Percentiles rank a stretch among this genome's conserved stretches.
Conservation (phyloP, 2,888 invertebrate genomes). For the Muschampia plurimacula region DNA sequence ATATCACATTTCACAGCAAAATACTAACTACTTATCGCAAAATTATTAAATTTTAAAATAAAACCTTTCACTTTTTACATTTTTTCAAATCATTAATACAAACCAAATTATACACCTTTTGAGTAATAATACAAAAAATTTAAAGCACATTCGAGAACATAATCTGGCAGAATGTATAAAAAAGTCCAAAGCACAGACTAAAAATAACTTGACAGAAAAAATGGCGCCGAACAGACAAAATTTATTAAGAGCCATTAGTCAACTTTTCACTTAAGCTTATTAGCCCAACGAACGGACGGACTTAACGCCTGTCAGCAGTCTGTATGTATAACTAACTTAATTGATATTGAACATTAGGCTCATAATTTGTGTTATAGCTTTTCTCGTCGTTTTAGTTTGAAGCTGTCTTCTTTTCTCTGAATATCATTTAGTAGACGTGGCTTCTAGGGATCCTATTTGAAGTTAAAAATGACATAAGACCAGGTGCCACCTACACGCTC, state of each 20-base stretch:
- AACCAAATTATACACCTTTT: too few relatives aligned
- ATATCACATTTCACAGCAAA: too few relatives aligned
- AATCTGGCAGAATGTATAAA: background rate
- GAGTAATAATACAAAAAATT: background rate
- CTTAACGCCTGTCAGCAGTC: conserved; percentile 23
- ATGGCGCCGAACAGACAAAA: conserved; percentile 23
- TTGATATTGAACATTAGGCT: background rate
- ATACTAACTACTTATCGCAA: too few relatives aligned
- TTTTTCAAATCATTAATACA: too few relatives aligned
- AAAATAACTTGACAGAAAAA: conserved; percentile 31
- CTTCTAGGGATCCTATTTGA: background rate
- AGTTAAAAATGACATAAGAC: too few relatives aligned
- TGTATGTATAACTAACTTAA: conserved; percentile 13
- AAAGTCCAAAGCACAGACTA: conserved; percentile 17
- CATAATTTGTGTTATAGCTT: background rate
- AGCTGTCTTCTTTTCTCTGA: background rate
- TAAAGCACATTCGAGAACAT: background rate
- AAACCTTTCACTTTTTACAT: background rate
- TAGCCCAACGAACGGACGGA: conserved; percentile 23
- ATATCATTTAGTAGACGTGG: background rate
- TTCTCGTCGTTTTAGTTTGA: background rate
- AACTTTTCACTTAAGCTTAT: conserved; percentile 38
- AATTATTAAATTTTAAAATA: background rate
- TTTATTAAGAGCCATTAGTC: conserved; percentile 37
- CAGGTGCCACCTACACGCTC: too few relatives aligned